Base-by-base conservation (phyloP, 1,140 invertebrate species). In the Holotrichia oblita region DNA sequence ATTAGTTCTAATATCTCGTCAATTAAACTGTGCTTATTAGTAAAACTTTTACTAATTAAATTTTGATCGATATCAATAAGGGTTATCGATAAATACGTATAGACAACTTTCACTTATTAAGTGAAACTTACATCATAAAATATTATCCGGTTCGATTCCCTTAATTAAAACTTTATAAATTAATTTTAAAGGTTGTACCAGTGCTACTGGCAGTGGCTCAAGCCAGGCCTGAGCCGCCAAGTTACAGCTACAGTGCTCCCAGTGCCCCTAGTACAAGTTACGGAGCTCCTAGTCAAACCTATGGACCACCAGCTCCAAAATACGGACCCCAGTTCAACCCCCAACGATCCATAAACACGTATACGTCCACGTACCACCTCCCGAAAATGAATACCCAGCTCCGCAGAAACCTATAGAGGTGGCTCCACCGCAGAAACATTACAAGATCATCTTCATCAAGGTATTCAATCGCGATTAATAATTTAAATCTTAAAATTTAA, bases 381-480 rank as follows among this genome's bases (percentile, higher is more conserved):
- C 27, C 84, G 94, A 96, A 85, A 93, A 93, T 0, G 92, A 94
- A 83, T 92, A 93, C 84, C 90, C 91, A 42, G 88, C 90, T 2
- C 91, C 93, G 2, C 91, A 87, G 81, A 91, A 91, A 87, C 90
- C 87, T 40, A 90, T 92, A 79, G 87, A 89, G 61, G 90, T 92
- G 27, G 90, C 92, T 72, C 91, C 94, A 8, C 93, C 94, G 9
- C 94, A 95, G 84, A 96, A 96, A 83, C 94, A 96, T 84, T 96
- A 96, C 90, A 95, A 95, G 86, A 96, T 96, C 81, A 93, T 96
- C 44, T 96, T 96, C 89, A 96, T 96, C 85, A 95, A 95, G 87
- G 80, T 80, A 79, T 0, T 12, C 6, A 34, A 69, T 69, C 6
- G 12, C 17, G 6, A 17, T 17, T 22, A 48, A 48, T 10, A 8